These are phyloP conservation scores for Rhogogaster chlorosoma DNA, from an alignment of 2,888 invertebrate genomes.

Conservation along the genomic window DNA sequence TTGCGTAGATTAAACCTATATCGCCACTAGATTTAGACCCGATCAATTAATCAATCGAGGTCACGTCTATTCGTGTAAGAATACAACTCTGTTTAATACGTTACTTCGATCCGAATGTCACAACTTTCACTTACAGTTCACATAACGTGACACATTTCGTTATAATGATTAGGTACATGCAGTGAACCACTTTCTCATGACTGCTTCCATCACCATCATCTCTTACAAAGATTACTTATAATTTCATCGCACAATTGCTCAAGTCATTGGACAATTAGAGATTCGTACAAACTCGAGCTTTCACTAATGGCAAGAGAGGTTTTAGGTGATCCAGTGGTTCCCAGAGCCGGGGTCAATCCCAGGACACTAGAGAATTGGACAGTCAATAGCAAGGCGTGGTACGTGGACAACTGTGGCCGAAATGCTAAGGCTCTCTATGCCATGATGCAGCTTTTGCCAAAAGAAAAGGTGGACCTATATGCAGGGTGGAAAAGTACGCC, in stretches of 20 bases:
- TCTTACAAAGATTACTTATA: neutral
- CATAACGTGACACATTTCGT: neutral
- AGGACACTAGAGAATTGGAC: constrained; percentile 78
- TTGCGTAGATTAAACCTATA: neutral
- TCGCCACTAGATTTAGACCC: constrained; percentile 3
- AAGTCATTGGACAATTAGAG: neutral
- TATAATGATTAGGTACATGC: neutral
- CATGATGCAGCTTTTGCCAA: constrained; percentile 63
- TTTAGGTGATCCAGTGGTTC: constrained; percentile 58
- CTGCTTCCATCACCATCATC: neutral
- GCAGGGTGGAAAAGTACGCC: constrained; percentile 42
- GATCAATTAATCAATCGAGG: constrained; percentile 44
- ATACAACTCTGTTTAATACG: neutral
- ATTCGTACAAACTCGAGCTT: neutral
- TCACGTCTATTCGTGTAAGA: constrained; percentile 7
- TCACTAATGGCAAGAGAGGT: neutral
- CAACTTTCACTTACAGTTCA: constrained; percentile 19
- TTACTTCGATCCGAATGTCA: neutral
- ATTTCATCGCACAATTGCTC: neutral
- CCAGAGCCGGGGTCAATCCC: constrained; percentile 61
- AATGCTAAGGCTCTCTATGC: constrained; percentile 80
- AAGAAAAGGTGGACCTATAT: constrained; percentile 25
- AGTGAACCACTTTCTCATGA: neutral
- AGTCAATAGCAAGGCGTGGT: constrained; percentile 78
- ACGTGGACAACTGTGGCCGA: constrained; percentile 81